Evolutionary conservation across 2,888 invertebrate species (phyloP).

Genomic region (Stenodema calcarata): DNA sequence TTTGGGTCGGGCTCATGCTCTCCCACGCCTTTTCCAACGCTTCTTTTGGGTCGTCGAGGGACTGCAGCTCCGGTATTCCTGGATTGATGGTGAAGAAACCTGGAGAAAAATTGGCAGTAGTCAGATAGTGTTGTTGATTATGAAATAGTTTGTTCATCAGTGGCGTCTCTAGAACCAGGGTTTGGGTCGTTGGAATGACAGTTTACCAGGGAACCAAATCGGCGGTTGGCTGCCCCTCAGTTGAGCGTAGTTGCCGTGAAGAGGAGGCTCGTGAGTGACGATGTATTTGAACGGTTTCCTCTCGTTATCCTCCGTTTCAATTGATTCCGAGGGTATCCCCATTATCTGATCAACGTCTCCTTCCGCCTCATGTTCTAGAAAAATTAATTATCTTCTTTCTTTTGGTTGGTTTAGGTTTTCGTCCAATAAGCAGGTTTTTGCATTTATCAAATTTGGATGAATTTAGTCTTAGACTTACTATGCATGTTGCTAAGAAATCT

Average conservation of each 20-base stretch:
- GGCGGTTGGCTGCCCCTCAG: conserved; percentile 19
- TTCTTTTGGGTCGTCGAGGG: background rate
- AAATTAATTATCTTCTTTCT: too few relatives aligned
- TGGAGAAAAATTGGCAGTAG: background rate
- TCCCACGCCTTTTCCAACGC: conserved; percentile 2
- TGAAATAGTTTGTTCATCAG: too few relatives aligned
- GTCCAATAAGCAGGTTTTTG: too few relatives aligned
- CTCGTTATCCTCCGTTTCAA: background rate
- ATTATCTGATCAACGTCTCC: background rate
- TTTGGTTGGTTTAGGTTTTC: too few relatives aligned
- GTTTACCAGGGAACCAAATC: conserved; percentile 2
- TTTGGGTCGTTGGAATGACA: too few relatives aligned
- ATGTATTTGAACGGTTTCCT: conserved; percentile 5
- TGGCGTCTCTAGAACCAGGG: too few relatives aligned
- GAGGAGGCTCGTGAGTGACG: background rate
- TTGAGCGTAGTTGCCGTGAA: conserved; percentile 7
- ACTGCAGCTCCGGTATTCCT: background rate
- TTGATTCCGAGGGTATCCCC: background rate
- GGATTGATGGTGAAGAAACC: background rate
- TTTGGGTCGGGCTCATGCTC: background rate
- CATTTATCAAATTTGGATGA: too few relatives aligned
- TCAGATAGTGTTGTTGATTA: too few relatives aligned
- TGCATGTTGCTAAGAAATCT: too few relatives aligned
- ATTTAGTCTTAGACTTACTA: too few relatives aligned
- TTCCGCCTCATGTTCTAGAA: conserved; percentile 7